Evolutionary conservation across 2,113 vertebrate species (phyloP).

Genomic region (Osmerus eperlanus): DNA sequence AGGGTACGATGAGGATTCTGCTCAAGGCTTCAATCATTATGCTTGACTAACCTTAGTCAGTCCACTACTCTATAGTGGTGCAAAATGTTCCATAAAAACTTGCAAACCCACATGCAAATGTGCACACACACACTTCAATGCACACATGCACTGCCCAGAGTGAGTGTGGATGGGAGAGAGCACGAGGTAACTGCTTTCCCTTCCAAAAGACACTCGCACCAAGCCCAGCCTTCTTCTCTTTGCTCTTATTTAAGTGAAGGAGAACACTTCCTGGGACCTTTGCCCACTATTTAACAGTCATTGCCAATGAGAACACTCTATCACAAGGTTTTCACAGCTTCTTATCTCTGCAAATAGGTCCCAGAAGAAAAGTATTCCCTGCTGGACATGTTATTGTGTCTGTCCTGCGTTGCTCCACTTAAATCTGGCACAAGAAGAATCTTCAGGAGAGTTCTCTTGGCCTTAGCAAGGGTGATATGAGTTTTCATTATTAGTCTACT

Average conservation of each 20-base stretch:
- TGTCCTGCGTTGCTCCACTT: conserved; percentile 34
- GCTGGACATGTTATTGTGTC: not conserved
- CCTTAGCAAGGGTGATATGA: conserved; percentile 40
- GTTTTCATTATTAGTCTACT: conserved; percentile 51
- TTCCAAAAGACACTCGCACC: not conserved
- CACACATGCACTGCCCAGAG: conserved; percentile 2
- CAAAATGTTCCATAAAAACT: conserved; percentile 6
- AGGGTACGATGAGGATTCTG: not conserved
- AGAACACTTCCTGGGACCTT: conserved; percentile 24
- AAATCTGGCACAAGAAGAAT: conserved; percentile 26
- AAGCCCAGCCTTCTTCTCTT: not conserved
- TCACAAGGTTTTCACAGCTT: conserved; percentile 4
- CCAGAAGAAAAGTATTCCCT: conserved; percentile 7
- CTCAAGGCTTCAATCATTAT: conserved; percentile 41
- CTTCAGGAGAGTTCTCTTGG: conserved; percentile 27
- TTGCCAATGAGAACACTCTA: conserved; percentile 18
- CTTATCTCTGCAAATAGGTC: conserved; percentile 20
- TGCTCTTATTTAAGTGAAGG: conserved; percentile 4
- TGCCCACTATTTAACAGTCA: conserved; percentile 19
- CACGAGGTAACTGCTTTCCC: not conserved
- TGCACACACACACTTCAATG: conserved; percentile 1
- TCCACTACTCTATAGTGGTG: conserved; percentile 30
- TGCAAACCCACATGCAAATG: conserved; percentile 8
- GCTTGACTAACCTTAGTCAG: conserved; percentile 45
- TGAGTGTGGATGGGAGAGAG: conserved; percentile 5